Evolutionary conservation across 2,888 invertebrate genomes (phyloP), one percentile per base, ranked within the genome.

Genomic region (Lamellibrachia satsuma): DNA sequence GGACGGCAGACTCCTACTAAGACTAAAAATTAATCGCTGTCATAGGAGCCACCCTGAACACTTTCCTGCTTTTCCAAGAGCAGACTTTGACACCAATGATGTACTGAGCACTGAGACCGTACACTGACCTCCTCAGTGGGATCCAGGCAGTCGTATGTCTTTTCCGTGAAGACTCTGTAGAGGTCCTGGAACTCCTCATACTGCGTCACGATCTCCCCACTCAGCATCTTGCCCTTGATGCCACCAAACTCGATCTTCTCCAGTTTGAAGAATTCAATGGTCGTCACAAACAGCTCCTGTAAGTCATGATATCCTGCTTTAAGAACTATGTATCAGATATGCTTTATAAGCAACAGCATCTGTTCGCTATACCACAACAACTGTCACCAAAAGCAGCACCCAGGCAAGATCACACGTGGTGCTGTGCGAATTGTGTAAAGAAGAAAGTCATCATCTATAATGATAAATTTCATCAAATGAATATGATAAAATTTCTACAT

Each of bases 231-330:
- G 22, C 97, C 97, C 93, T 96, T 97, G 92, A 96, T 96, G 11
- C 97, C 99, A 90, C 99, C 99, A 94, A 99, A 98, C 97, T 99
- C 99, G 92, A 99, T 98, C 97, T 99, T 98, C 97, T 99, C 99
- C 94, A 99, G 97, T 96, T 99, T 99, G 96, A 98, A 98, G 96
- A 99, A 99, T 97, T 99, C 99, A 94, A 98, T 97, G 11, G 98
- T 98, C 0, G 99, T 99, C 96, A 98, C 98, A 96, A 99, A 99
- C 95, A 99, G 98, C 97, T 98, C 98, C 96, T 98, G 97, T 94
- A 95, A 93, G 93, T 92, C 1, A 91, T 22, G 75, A 15, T 75
- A 75, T 22, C 15, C 75, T 22, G 22, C 75, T 75, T 75, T 15
- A 22, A 22, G 75, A 75, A 75, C 22, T n/a, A 75, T 2, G 22